Base-by-base conservation (phyloP, 2,797 vertebrate species). In the Acropternis orthonyx region DNA sequence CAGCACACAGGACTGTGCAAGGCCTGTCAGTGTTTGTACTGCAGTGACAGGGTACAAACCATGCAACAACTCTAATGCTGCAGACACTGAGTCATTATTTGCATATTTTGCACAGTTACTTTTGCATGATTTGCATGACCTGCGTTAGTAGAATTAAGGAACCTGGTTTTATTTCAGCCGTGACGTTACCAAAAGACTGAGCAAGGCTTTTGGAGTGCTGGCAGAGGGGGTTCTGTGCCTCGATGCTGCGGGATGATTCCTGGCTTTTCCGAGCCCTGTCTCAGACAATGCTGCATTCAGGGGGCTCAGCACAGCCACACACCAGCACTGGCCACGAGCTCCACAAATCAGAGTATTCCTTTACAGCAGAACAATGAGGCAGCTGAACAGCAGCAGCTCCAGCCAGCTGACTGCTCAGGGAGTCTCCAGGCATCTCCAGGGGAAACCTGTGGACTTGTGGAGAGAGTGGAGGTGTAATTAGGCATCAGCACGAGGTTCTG, bases 231-330 rank as follows among this genome's bases (percentile, higher is more conserved):
- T 16, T 21, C 66, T 61, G 14, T 68, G 12, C 87, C 85, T 59
- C 56, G 37, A 5, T 36, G 19, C 66, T 43, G 61, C 72, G 26
- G 41, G 86, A 87, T 54, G 52, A 82, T 78, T 81, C 82, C n/a
- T 55, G 49, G 49, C 16, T 30, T 28, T 79, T 71, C 61, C 36
- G 85, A 92, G 75, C 68, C 37, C 52, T 92, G 75, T 14, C 37
- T 67, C 52, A 16, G 74, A 97, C 94, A 97, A 94, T 77, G 73
- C 85, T 88, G 68, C 43, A 96, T 95, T 91, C 49, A 92, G 77
- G 74, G 66, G 28, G 82, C 88, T 67, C 62, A 63, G 67, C 69
- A 87, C 85, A 3, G 61, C 66, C 87, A 8, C 41, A 16, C 23
- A 75, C 78, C 82, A 67, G 83, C 80, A 67, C 71, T 66, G 77